Evolutionary conservation across 2,113 vertebrate species (phyloP).

Genomic region (Trachemys scripta): DNA sequence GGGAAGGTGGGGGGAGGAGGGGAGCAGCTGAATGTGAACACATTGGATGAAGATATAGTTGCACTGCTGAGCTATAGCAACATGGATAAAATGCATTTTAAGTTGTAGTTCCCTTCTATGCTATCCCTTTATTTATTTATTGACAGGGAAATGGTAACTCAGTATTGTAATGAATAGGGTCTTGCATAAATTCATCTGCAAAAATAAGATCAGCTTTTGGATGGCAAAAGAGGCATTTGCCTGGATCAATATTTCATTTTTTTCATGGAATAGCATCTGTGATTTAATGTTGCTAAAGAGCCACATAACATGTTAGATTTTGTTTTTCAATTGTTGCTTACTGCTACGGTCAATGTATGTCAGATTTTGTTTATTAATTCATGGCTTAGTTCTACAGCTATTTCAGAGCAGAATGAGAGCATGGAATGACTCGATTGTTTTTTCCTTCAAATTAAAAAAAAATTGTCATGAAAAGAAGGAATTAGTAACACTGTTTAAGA

Average conservation of each 20-base stretch:
- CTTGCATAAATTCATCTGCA: not conserved
- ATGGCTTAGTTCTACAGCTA: not conserved
- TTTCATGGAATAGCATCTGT: not conserved
- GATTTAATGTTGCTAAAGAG: not conserved
- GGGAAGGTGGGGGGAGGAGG: not conserved
- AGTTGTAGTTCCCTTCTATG: not conserved
- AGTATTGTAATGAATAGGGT: not conserved
- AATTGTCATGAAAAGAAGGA: not conserved
- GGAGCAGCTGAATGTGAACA: not conserved
- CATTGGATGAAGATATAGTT: not conserved
- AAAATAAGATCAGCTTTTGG: not conserved
- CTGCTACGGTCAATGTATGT: not conserved
- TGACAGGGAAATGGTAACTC: not conserved
- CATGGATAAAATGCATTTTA: not conserved
- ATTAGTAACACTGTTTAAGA: not conserved
- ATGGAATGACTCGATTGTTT: not conserved
- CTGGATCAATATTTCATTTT: not conserved
- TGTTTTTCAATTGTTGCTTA: not conserved
- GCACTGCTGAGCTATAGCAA: not conserved
- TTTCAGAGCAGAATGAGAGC: not conserved
- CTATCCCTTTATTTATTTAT: not conserved
- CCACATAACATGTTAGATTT: not conserved
- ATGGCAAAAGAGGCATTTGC: not conserved
- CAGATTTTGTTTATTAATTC: constrained; percentile 1
- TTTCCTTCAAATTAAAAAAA: not conserved